Evolutionary conservation across 2,888 invertebrate genomes (phyloP).

Genomic region (Daptonema setosum): DNA sequence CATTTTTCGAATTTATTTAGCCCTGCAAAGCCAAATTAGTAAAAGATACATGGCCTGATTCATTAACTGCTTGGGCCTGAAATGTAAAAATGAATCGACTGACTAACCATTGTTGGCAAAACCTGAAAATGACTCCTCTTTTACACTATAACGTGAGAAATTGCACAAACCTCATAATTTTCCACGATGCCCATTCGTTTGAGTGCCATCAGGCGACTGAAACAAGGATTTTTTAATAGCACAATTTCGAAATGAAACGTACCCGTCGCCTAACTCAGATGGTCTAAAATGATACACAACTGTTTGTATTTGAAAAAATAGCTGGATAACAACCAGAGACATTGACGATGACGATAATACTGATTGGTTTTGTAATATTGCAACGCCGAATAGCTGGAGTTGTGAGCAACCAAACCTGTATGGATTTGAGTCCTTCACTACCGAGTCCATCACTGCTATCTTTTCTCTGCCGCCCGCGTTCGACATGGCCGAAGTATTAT

Average conservation of each 20-base stretch:
- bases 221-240: constrained; percentile 9
- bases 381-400: too few relatives aligned
- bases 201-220: constrained; percentile 74
- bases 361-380: too few relatives aligned
- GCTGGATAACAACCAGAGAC: constrained; percentile 12
- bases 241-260: background rate
- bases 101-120: background rate
- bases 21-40: too few relatives aligned
- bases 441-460: constrained; percentile 52
- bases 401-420: too few relatives aligned
- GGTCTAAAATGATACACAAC: background rate
- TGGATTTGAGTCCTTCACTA: constrained; percentile 92
- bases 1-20: too few relatives aligned
- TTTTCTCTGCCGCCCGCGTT: constrained; percentile 14
- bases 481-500: too few relatives aligned
- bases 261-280: background rate
- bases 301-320: background rate
- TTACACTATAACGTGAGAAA: too few relatives aligned
- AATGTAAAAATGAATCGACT: background rate
- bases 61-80: too few relatives aligned
- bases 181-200: constrained; percentile 97
- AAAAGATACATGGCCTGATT: too few relatives aligned
- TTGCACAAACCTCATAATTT: constrained; percentile 54
- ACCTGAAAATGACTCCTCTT: too few relatives aligned
- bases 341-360: too few relatives aligned